Evolutionary conservation across 2,797 vertebrate species (phyloP).

Genomic region (Poeciliopsis turneri): DNA sequence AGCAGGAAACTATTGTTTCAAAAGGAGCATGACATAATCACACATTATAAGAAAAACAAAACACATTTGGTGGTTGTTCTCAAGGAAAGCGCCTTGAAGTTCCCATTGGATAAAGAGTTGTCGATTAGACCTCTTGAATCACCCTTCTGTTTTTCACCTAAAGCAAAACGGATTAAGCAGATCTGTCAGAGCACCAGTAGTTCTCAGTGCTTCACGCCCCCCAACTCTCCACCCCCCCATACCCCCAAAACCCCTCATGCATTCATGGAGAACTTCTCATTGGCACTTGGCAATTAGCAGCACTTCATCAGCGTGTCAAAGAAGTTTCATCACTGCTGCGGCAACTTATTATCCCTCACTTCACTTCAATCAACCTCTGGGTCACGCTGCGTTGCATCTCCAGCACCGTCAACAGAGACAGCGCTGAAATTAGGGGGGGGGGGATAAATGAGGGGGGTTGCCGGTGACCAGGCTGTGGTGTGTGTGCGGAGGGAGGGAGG

Average conservation of each 20-base stretch:
- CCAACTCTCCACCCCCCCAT: too few species aligned
- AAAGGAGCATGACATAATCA: slow-evolving; percentile 50
- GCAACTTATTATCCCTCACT: slow-evolving; percentile 69
- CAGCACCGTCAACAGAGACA: slow-evolving; percentile 26
- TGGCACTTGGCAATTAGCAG: slow-evolving; percentile 72
- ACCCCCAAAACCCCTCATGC: background rate
- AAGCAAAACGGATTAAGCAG: slow-evolving; percentile 33
- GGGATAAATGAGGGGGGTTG: slow-evolving; percentile 19
- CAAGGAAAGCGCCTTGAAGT: slow-evolving; percentile 72
- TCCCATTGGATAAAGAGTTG: slow-evolving; percentile 39
- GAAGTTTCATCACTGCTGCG: slow-evolving; percentile 50
- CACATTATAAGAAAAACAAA: slow-evolving; percentile 22
- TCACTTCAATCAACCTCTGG: slow-evolving; percentile 68
- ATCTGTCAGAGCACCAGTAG: slow-evolving; percentile 44
- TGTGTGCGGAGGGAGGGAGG: background rate
- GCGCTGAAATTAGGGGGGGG: slow-evolving; percentile 35
- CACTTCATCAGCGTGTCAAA: slow-evolving; percentile 68
- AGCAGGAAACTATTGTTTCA: slow-evolving; percentile 54
- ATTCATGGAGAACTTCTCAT: slow-evolving; percentile 64
- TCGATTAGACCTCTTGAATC: slow-evolving; percentile 35
- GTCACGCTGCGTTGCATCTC: slow-evolving; percentile 53
- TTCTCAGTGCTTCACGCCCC: background rate
- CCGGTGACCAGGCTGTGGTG: slow-evolving; percentile 39
- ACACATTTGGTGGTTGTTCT: slow-evolving; percentile 69
- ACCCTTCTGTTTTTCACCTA: slow-evolving; percentile 14